phyloP scores from a whole-genome alignment of 2,888 invertebrate species.

The Diaphora mendica region DNA sequence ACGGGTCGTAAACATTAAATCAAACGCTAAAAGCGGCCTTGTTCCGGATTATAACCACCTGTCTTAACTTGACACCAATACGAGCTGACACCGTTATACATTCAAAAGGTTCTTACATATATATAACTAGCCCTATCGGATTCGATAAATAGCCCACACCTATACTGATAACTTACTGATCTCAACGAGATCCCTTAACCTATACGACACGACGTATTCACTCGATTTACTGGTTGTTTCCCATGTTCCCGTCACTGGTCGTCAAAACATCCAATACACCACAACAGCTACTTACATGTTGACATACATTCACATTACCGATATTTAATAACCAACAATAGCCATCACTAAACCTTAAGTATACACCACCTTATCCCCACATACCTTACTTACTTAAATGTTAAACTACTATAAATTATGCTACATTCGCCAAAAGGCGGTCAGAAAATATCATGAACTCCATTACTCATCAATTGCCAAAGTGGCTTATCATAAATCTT shows the following conservation, averaged over 20 bases:
- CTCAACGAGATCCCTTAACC: constrained; percentile 75
- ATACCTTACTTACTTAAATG: constrained; percentile 71
- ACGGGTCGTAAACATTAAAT: constrained; percentile 75
- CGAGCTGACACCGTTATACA: constrained; percentile 77
- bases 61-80: constrained; percentile 76
- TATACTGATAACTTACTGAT: constrained; percentile 76
- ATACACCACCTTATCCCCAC: constrained; percentile 81
- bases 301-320: constrained; percentile 76
- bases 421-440: constrained; percentile 80
- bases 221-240: constrained; percentile 63
- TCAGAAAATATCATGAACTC: constrained; percentile 71
- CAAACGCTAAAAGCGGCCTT: constrained; percentile 77
- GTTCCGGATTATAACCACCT: constrained; percentile 81
- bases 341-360: constrained; percentile 76
- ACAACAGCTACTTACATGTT: constrained; percentile 71
- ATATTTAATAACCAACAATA: constrained; percentile 79
- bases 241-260: constrained; percentile 69
- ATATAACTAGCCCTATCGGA: constrained; percentile 77
- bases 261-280: constrained; percentile 69
- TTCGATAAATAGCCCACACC: constrained; percentile 84
- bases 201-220: constrained; percentile 64
- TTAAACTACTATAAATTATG: constrained; percentile 75
- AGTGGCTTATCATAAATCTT: constrained; percentile 59
- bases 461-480: constrained; percentile 58
- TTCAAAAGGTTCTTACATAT: constrained; percentile 79